phyloP scores from a whole-genome alignment of 2,797 vertebrate species.

The Threskiornis aethiopicus region DNA sequence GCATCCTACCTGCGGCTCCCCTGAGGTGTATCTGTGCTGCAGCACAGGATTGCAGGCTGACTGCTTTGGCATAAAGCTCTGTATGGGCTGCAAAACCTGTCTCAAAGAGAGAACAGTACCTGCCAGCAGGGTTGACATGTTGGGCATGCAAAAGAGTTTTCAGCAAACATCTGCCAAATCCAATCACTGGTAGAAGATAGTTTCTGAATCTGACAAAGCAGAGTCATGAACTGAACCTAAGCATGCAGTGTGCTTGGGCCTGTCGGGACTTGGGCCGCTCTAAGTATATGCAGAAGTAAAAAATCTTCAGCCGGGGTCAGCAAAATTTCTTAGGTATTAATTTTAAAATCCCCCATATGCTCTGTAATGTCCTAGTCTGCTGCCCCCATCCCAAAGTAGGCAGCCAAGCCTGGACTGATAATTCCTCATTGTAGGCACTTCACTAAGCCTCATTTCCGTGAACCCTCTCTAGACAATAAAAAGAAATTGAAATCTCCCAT shows the following conservation, averaged over 20 bases:
- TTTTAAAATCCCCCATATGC: background rate
- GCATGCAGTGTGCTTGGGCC: background rate
- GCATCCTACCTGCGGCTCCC: background rate
- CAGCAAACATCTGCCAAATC: slow-evolving; percentile 32
- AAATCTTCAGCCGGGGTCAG: background rate
- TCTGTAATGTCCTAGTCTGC: background rate
- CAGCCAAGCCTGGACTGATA: background rate
- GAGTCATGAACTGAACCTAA: background rate
- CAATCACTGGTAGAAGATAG: background rate
- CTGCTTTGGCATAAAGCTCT: background rate
- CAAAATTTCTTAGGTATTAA: background rate
- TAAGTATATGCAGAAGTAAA: background rate
- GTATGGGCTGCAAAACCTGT: background rate
- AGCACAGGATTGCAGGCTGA: background rate
- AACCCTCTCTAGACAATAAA: background rate
- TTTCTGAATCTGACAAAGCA: slow-evolving; percentile 6
- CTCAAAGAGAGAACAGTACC: background rate
- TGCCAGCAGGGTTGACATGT: background rate
- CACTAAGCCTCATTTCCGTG: background rate
- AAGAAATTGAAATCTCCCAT: background rate
- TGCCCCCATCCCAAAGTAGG: background rate
- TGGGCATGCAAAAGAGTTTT: background rate
- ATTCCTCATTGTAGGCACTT: background rate
- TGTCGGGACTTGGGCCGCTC: background rate
- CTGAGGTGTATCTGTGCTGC: background rate